Base-by-base conservation (phyloP, 64 coral and sea anemone genomes). In the Catalaphyllia jardinei region DNA sequence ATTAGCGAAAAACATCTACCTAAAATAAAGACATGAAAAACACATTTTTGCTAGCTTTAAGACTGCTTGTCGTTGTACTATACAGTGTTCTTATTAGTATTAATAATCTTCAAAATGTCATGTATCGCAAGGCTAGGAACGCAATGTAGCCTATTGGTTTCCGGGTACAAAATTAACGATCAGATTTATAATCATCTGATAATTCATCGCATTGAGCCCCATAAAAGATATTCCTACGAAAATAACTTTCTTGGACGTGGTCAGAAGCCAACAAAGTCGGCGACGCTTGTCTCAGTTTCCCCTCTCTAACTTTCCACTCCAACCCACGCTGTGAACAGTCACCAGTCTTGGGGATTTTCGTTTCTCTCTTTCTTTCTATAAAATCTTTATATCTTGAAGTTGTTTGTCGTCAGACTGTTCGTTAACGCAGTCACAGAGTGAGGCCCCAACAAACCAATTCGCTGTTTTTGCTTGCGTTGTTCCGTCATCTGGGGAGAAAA, bases 391-490 rank as follows among this genome's bases (percentile, higher is more conserved):
- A 97, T 27, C 60, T 96, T 97, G 84, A 97, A 97, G 85, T 97
- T 97, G 49, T 97, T 97, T 24, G 79, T 85, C 1, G 80, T 86
- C 25, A 87, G 77, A 75, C 62, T 93, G 33, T 81, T 71, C 20
- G 78, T 55, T 18, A 83, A 52, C 30, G 86, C 52, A 4, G 31
- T 25, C 27, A n/a, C 60, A 14, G 81, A 73, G 42, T 97, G 95
- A 3, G 95, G 95, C 3, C 88, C 95, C 31, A 97, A 52, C 30
- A 97, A 78, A 84, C 95, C 95, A 11, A 97, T 88, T 4, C 95
- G 84, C 46, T 97, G 95, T 50, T 86, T 97, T 84, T 93, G 91
- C 67, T 97, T 97, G n/a, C 95, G 87, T 42, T 97, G 95, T 88
- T 97, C 95, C 25, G 95, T 94, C 95, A 97, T 97, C 95, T 97